Conservation (phyloP, 1,140 invertebrate genomes). For the Caenorhabditis remanei region DNA sequence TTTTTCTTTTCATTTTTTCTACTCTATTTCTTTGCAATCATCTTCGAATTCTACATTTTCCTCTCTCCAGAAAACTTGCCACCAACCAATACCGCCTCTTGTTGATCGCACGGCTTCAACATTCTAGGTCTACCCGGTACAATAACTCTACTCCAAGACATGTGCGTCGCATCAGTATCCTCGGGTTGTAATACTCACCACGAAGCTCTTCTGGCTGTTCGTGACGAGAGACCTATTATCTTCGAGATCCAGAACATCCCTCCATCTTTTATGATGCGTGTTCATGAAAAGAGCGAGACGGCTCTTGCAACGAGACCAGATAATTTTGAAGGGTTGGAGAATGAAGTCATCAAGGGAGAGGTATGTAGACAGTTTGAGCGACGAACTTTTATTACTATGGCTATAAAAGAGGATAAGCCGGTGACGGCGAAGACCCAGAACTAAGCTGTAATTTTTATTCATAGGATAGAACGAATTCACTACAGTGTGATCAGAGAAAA, state of each 20-base stretch:
- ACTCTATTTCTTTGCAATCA: not conserved
- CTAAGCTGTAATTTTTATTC: constrained; percentile 17
- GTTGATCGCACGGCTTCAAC: not conserved
- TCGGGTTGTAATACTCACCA: not conserved
- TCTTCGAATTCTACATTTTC: not conserved
- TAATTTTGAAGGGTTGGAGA: constrained; percentile 12
- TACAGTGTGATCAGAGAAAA: not conserved
- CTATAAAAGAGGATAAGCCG: not conserved
- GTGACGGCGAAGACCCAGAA: not conserved
- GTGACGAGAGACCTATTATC: not conserved
- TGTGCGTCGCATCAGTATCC: not conserved
- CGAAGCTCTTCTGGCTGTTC: not conserved
- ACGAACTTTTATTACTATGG: not conserved
- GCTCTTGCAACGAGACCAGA: not conserved
- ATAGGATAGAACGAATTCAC: not conserved
- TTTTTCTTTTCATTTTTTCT: too few species aligned
- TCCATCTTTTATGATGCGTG: constrained; percentile 5
- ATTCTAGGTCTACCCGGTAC: not conserved
- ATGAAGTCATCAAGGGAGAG: constrained; percentile 19
- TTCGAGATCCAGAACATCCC: constrained; percentile 1
- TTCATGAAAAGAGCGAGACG: not conserved
- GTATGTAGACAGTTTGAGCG: constrained; percentile 1
- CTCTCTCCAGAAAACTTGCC: constrained; percentile 27
- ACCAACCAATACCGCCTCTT: not conserved
- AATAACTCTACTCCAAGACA: not conserved